A percentile compares a stretch with the other conserved stretches of the same genome.
Conservation (phyloP, 2,113 vertebrate species). For the Labrus mixtus region DNA sequence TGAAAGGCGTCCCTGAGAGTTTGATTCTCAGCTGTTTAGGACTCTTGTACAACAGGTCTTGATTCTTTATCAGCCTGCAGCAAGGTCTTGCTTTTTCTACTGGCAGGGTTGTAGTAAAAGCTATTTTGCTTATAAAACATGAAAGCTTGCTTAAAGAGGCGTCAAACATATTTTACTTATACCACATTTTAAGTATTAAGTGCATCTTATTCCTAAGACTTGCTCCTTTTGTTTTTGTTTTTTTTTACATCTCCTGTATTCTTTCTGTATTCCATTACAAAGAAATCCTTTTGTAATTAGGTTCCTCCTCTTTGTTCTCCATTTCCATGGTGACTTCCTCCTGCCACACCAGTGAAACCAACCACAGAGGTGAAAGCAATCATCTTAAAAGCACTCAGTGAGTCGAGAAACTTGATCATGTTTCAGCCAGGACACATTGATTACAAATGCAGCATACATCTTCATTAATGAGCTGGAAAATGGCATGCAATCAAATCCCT, state of each 20-base stretch:
- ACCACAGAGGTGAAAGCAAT: slow-evolving; percentile 76
- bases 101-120: slow-evolving; percentile 22
- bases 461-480: slow-evolving; percentile 84
- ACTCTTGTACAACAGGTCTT: slow-evolving; percentile 54
- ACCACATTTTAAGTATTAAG: neutral
- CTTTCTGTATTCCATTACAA: slow-evolving; percentile 34
- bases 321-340: slow-evolving; percentile 58
- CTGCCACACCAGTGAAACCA: slow-evolving; percentile 61
- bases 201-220: neutral
- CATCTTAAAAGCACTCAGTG: slow-evolving; percentile 75
- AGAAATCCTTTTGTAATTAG: slow-evolving; percentile 64
- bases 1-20: slow-evolving; percentile 68
- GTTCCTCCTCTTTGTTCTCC: slow-evolving; percentile 54
- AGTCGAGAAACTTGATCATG: slow-evolving; percentile 74
- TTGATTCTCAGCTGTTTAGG: slow-evolving; percentile 65
- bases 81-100: slow-evolving; percentile 15
- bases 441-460: slow-evolving; percentile 75
- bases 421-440: slow-evolving; percentile 75
- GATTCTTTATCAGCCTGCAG: neutral
- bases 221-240: neutral
- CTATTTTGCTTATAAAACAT: slow-evolving; percentile 18
- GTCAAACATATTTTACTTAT: no score
- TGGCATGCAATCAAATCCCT: slow-evolving; percentile 79
- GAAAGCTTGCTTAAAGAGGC: neutral
- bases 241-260: slow-evolving; percentile 1